Percentiles rank a stretch among this genome's conserved stretches.
These are phyloP conservation scores for Entomobrya multifasciata DNA, from an alignment of 2,888 invertebrate species.

Conservation along the genomic window DNA sequence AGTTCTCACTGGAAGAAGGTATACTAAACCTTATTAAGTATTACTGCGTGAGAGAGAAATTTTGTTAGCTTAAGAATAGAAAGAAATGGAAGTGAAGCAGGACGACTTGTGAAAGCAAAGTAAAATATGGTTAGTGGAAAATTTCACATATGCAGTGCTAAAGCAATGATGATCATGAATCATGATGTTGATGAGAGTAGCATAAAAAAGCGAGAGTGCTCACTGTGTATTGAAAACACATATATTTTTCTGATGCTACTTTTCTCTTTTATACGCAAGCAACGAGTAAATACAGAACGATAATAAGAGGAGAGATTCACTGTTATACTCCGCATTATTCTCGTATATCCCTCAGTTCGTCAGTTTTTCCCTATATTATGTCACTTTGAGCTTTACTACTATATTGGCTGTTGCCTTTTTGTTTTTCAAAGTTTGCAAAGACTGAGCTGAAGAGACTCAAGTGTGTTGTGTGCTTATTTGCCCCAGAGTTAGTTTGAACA, in stretches of 20 bases:
- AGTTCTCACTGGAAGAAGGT: too few species aligned
- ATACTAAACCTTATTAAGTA: too few species aligned
- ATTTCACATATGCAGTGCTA: constrained; percentile 8
- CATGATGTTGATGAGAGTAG: constrained; percentile 7
- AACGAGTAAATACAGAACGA: constrained; percentile 7
- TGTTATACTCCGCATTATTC: constrained; percentile 1
- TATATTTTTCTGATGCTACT: not conserved
- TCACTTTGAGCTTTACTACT: constrained; percentile 13
- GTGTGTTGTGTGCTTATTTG: not conserved
- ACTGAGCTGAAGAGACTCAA: not conserved
- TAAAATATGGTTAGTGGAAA: constrained; percentile 23
- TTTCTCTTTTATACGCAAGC: constrained; percentile 20
- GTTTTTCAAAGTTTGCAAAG: not conserved
- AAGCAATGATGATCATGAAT: not conserved
- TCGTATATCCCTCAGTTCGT: not conserved
- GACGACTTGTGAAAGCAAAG: not conserved
- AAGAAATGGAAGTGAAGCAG: not conserved
- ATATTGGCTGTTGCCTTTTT: too few species aligned
- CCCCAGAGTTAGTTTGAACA: not conserved
- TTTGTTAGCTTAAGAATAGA: not conserved
- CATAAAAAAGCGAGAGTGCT: constrained; percentile 2
- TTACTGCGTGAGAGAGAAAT: too few species aligned
- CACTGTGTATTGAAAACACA: not conserved
- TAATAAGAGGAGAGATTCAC: constrained; percentile 39
- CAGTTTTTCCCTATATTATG: constrained; percentile 32